Base-by-base conservation (phyloP, 2,797 vertebrate genomes). In the Pangasius mekongensis region DNA sequence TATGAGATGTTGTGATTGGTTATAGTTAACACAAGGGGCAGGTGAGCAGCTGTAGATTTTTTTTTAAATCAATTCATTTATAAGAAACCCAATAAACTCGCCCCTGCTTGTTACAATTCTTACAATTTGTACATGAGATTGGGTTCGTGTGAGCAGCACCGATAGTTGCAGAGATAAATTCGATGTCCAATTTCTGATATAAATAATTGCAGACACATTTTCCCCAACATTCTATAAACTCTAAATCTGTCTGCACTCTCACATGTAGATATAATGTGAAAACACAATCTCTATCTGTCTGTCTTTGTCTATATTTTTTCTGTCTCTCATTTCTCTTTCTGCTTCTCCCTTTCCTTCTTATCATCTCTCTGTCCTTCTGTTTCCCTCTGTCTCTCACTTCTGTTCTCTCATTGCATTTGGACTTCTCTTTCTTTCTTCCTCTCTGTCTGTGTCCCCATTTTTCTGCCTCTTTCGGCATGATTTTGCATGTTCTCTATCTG, bases 401-500 rank as follows among this genome's bases (percentile, higher is more conserved):
- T 73, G 52, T 7, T 62, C 62, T 33, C 78, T n/a, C 9, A 24
- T n/a, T 30, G n/a, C 24, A 4, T 89, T 62, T 47, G 10, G 3
- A 36, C 71, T n/a, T 33, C 88, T 88, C 85, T 71, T 85, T 80
- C 64, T n/a, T 76, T 88, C 77, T 52, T 33, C 33, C 18, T 49
- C 14, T 62, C 71, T 82, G 47, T 60, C 60, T 67, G 10, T 39
- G 10, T 64, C 30, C 56, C 30, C 18, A n/a, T 69, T 22, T 85
- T 27, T 27, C 87, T 49, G 58, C 33, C 43, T 89, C 87, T 67
- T 87, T 76, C 66, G 83, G 27, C 18, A 67, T 14, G 66, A 30
- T n/a, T 69, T 69, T 20, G 2, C 33, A 39, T 39, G 66, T 71
- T 71, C 67, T 71, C 60, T 5, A 56, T 67, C n/a, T 10, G n/a